Conservation (phyloP, 2,888 invertebrate species). For the Amphipoea lucens region DNA sequence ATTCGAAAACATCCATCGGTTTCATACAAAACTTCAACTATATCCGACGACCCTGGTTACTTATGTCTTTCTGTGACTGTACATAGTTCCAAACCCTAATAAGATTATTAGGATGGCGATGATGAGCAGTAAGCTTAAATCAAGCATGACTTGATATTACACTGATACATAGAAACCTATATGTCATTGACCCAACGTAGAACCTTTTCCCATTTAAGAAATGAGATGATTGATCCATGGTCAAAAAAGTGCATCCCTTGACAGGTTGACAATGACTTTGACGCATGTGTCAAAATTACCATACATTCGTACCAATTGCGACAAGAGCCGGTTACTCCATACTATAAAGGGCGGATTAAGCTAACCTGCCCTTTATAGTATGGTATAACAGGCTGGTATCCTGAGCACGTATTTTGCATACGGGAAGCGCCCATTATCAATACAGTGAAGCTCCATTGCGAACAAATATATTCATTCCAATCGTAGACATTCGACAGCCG, state of each 20-base stretch:
- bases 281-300: neutral
- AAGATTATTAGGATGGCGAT: neutral
- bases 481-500: neutral
- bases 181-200: neutral
- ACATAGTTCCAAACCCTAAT: neutral
- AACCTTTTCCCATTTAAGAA: neutral
- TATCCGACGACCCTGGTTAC: too few species aligned
- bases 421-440: neutral
- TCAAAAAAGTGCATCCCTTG: neutral
- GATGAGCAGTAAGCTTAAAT: neutral
- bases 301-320: neutral
- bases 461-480: neutral
- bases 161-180: neutral
- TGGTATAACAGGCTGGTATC: neutral
- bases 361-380: neutral
- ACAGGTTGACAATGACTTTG: neutral
- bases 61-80: too few species aligned
- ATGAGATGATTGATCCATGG: neutral
- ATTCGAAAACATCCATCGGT: too few species aligned
- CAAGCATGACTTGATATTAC: neutral
- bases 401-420: neutral
- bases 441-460: neutral
- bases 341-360: neutral
- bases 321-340: neutral
- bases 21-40: too few species aligned